phyloP scores from a whole-genome alignment of 2,113 vertebrate species.

The Indri indri region DNA sequence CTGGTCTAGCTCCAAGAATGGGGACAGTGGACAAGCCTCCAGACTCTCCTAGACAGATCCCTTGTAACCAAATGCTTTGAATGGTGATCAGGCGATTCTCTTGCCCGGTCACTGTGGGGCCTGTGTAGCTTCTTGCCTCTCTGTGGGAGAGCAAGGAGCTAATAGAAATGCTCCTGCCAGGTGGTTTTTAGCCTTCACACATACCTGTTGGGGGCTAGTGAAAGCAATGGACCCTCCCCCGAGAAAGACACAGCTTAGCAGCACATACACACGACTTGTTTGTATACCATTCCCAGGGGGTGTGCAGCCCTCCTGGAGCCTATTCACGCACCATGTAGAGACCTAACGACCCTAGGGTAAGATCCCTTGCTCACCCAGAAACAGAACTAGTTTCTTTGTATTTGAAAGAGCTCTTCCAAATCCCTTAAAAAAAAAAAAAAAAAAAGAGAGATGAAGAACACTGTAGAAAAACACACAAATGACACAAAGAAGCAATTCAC shows the following conservation, averaged over 20 bases:
- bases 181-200: neutral
- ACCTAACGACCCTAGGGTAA: neutral
- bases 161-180: neutral
- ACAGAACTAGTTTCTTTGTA: conserved; percentile 14
- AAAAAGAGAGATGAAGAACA: neutral
- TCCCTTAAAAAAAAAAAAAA: neutral
- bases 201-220: neutral
- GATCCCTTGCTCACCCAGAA: neutral
- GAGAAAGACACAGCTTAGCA: neutral
- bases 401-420: conserved; percentile 47
- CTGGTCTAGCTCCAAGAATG: neutral
- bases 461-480: conserved; percentile 43
- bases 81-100: neutral
- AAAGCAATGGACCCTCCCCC: neutral
- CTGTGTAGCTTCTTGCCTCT: neutral
- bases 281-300: neutral
- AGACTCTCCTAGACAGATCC: neutral
- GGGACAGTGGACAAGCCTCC: neutral
- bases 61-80: neutral
- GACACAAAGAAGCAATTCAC: conserved; percentile 19
- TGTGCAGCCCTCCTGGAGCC: neutral
- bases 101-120: neutral
- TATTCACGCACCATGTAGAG: neutral
- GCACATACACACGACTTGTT: neutral
- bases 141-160: neutral